Evolutionary conservation across 2,113 vertebrate species (phyloP).

Genomic region (Datnioides undecimradiatus): DNA sequence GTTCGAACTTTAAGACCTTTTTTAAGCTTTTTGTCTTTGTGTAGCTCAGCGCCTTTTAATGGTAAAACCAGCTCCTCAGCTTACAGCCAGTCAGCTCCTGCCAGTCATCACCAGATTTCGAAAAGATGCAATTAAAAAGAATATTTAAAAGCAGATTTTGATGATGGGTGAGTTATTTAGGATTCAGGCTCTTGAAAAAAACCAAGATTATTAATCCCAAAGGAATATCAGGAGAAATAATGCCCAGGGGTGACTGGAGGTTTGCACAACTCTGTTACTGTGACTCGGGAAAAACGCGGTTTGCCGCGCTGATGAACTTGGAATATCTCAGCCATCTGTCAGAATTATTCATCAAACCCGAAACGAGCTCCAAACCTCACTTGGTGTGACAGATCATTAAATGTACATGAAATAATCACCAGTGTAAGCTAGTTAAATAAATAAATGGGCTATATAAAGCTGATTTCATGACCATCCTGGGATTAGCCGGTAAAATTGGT

Average conservation of each 20-base stretch:
- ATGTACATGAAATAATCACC: background rate
- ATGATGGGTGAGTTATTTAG: background rate
- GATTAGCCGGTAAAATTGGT: background rate
- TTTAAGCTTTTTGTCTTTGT: background rate
- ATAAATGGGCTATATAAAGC: background rate
- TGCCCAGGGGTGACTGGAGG: background rate
- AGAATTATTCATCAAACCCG: constrained; percentile 2
- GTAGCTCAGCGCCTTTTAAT: background rate
- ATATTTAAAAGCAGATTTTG: background rate
- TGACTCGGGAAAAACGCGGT: background rate
- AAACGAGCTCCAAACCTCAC: background rate
- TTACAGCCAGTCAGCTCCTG: background rate
- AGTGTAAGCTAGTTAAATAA: background rate
- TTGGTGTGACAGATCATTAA: background rate
- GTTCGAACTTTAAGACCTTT: background rate
- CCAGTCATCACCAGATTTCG: background rate
- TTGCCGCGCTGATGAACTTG: background rate
- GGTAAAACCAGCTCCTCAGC: background rate
- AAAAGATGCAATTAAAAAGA: background rate
- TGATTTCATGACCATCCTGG: background rate
- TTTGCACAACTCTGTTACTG: background rate
- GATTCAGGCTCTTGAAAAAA: constrained; percentile 1
- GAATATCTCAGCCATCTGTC: background rate
- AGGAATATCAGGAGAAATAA: too few species aligned
- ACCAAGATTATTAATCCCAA: too few species aligned